Conservation (phyloP, 2,113 vertebrate species). For the Carassius gibelio region DNA sequence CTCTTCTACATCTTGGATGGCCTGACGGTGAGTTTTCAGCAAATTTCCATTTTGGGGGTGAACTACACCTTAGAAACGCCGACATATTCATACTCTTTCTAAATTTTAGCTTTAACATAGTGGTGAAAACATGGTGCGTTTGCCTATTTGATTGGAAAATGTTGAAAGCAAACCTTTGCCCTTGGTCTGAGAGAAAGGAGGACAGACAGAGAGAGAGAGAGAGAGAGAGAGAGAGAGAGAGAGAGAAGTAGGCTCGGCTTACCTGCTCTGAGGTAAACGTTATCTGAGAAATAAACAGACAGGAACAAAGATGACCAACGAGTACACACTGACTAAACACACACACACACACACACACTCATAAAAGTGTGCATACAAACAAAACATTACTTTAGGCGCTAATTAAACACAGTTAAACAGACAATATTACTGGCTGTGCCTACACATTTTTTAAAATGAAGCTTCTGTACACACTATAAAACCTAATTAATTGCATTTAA, state of each 20-base stretch:
- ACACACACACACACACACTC: constrained; percentile 31
- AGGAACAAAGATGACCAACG: constrained; percentile 70
- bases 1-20: too few relatives aligned
- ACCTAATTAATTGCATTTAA: background rate
- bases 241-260: constrained; percentile 62
- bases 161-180: constrained; percentile 15
- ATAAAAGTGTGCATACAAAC: constrained; percentile 8
- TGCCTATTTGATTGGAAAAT: background rate
- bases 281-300: constrained; percentile 78
- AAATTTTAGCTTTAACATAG: background rate
- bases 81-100: background rate
- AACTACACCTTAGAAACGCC: background rate
- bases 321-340: constrained; percentile 24
- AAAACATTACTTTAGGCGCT: background rate
- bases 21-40: too few relatives aligned
- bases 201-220: constrained; percentile 12
- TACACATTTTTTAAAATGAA: background rate
- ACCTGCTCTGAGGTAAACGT: constrained; percentile 83
- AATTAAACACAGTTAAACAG: constrained; percentile 6
- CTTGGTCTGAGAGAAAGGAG: constrained; percentile 8
- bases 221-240: constrained; percentile 20
- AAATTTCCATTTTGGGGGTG: too few relatives aligned
- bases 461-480: constrained; percentile 12
- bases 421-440: background rate
- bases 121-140: background rate